These are phyloP conservation scores for Cephalopachus bancanus DNA, from an alignment of 2,797 vertebrate species.

Conservation along the genomic window DNA sequence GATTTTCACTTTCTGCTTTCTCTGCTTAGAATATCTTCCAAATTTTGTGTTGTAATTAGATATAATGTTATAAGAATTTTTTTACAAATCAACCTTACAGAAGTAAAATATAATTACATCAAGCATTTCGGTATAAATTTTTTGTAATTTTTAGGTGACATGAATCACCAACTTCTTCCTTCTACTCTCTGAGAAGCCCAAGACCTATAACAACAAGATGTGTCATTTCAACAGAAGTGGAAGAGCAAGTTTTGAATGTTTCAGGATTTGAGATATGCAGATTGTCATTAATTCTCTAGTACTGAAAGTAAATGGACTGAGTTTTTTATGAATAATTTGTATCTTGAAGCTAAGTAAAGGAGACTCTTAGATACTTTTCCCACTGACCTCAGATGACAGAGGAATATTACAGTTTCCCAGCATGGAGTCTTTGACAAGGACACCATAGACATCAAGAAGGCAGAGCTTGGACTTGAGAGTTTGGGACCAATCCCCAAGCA, in stretches of 20 bases:
- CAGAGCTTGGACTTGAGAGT: neutral
- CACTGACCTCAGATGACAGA: neutral
- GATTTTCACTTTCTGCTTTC: neutral
- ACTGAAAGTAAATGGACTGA: neutral
- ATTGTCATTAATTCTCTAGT: neutral
- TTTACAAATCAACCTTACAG: neutral
- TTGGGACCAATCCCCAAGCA: neutral
- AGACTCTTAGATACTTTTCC: neutral
- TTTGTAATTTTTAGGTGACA: neutral
- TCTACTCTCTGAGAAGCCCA: neutral
- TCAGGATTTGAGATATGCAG: neutral
- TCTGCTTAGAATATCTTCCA: neutral
- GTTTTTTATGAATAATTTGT: conserved; percentile 16
- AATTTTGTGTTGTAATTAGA: conserved; percentile 23
- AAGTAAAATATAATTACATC: neutral
- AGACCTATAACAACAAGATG: neutral
- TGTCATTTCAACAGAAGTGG: neutral
- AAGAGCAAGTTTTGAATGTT: neutral
- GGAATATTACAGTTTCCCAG: neutral
- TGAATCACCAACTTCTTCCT: neutral
- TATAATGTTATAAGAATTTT: conserved; percentile 1
- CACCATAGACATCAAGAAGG: neutral
- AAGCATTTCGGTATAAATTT: neutral
- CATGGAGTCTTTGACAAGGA: neutral
- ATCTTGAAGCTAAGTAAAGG: neutral